phyloP scores from a whole-genome alignment of 1,140 invertebrate genomes.

The Drosophila kanapiae region DNA sequence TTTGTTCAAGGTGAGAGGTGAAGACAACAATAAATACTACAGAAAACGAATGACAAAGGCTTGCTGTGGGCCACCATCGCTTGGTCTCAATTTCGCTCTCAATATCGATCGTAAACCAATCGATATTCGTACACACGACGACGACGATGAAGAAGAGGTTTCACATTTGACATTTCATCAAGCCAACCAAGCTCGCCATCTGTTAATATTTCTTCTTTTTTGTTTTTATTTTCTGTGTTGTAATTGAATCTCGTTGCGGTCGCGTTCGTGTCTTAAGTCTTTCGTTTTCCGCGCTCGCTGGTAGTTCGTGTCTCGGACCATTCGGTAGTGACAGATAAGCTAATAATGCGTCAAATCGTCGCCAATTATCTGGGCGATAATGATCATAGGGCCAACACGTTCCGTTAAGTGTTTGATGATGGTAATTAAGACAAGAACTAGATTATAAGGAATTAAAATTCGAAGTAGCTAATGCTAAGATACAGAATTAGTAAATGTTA shows the following conservation, averaged over 20 bases:
- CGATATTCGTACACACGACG: conserved; percentile 19
- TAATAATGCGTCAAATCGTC: conserved; percentile 8
- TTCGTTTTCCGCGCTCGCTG: conserved; percentile 18
- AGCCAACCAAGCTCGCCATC: conserved; percentile 12
- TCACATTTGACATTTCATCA: conserved; percentile 61
- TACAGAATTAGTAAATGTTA: too few species aligned
- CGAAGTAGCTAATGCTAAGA: too few species aligned
- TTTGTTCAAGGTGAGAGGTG: conserved; percentile 63
- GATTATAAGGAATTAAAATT: too few species aligned
- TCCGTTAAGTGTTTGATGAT: not conserved
- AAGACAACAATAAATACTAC: conserved; percentile 42
- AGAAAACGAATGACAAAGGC: conserved; percentile 10
- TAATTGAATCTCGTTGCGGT: conserved; percentile 32
- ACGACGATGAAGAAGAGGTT: conserved; percentile 13
- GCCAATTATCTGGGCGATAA: conserved; percentile 7
- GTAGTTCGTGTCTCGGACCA: conserved; percentile 46
- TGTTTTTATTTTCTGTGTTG: conserved; percentile 11
- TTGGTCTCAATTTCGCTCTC: conserved; percentile 45
- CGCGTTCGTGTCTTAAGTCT: conserved; percentile 61
- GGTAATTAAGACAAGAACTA: not conserved
- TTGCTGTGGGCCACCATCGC: conserved; percentile 24
- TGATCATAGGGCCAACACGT: not conserved
- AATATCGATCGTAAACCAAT: conserved; percentile 41
- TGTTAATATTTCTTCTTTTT: conserved; percentile 11
- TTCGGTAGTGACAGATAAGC: conserved; percentile 6